Conservation (phyloP, 2,888 invertebrate genomes). For the Branchipolynoe longqiensis region DNA sequence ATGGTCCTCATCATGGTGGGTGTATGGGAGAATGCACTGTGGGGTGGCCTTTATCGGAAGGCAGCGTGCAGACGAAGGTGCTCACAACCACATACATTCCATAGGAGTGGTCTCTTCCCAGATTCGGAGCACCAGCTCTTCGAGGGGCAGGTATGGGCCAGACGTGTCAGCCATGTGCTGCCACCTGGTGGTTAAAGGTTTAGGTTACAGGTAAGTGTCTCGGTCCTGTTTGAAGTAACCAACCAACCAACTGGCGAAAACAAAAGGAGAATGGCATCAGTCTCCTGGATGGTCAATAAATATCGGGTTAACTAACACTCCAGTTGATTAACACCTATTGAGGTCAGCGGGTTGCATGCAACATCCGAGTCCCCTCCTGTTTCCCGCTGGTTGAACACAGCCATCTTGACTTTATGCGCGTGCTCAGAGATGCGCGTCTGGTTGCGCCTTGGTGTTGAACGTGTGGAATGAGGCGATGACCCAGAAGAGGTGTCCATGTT, state of each 20-base stretch:
- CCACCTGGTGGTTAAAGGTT: slow-evolving; percentile 7
- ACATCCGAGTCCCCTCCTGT: too few relatives aligned
- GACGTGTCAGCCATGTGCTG: neutral
- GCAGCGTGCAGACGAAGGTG: too few relatives aligned
- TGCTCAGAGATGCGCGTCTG: slow-evolving; percentile 13
- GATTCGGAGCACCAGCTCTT: too few relatives aligned
- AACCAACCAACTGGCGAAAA: slow-evolving; percentile 27
- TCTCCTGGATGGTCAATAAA: too few relatives aligned
- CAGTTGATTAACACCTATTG: too few relatives aligned
- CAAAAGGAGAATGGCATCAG: neutral
- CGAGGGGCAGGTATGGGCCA: neutral
- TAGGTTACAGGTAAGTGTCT: neutral
- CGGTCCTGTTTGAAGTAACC: neutral
- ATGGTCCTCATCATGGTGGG: too few relatives aligned
- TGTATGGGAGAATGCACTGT: too few relatives aligned
- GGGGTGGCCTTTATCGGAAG: too few relatives aligned
- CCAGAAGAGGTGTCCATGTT: neutral
- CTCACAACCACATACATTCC: too few relatives aligned
- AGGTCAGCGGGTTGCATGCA: too few relatives aligned
- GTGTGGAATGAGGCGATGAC: neutral
- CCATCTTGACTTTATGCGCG: slow-evolving; percentile 29
- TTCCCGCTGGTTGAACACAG: slow-evolving; percentile 22
- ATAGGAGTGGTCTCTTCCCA: too few relatives aligned
- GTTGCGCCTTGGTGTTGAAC: neutral
- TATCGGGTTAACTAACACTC: too few relatives aligned